Conservation (phyloP, 2,797 vertebrate species). For the Siniperca scherzeri region DNA sequence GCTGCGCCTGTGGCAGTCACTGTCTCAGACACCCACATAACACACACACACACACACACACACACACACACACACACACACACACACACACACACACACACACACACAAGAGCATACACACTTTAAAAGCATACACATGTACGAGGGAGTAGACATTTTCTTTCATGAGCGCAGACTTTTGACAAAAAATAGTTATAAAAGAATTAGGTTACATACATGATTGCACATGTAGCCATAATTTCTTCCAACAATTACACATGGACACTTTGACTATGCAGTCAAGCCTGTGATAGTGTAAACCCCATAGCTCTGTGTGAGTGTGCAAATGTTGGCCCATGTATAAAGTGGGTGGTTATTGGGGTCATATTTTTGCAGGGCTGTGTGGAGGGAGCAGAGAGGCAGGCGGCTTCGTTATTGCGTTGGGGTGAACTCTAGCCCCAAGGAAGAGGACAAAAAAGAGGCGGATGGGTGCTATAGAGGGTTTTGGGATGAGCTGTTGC, state of each 20-base stretch:
- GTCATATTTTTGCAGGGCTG: conserved; percentile 22
- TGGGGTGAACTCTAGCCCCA: conserved; percentile 40
- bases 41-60: conserved; percentile 32
- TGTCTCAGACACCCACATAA: conserved; percentile 64
- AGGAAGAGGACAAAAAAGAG: conserved; percentile 47
- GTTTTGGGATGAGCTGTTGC: conserved; percentile 61
- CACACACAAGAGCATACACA: conserved; percentile 21
- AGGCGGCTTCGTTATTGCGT: conserved; percentile 12
- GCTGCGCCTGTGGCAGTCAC: conserved; percentile 77
- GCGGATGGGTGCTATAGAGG: conserved; percentile 24
- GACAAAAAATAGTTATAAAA: conserved; percentile 12
- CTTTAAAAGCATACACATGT: conserved; percentile 6
- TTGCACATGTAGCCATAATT: conserved; percentile 21
- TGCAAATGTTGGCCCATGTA: conserved; percentile 30
- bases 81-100: background rate
- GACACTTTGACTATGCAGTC: conserved; percentile 32
- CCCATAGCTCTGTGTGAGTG: conserved; percentile 22
- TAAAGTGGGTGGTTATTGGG: conserved; percentile 34
- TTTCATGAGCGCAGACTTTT: conserved; percentile 9
- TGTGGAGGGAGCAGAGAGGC: background rate
- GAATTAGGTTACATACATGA: conserved; percentile 37
- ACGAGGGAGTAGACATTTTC: conserved; percentile 4
- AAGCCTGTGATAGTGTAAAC: conserved; percentile 39
- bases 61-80: conserved; percentile 26
- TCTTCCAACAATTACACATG: conserved; percentile 48